phyloP scores from a whole-genome alignment of 2,113 vertebrate species.

The Pipra filicauda region DNA sequence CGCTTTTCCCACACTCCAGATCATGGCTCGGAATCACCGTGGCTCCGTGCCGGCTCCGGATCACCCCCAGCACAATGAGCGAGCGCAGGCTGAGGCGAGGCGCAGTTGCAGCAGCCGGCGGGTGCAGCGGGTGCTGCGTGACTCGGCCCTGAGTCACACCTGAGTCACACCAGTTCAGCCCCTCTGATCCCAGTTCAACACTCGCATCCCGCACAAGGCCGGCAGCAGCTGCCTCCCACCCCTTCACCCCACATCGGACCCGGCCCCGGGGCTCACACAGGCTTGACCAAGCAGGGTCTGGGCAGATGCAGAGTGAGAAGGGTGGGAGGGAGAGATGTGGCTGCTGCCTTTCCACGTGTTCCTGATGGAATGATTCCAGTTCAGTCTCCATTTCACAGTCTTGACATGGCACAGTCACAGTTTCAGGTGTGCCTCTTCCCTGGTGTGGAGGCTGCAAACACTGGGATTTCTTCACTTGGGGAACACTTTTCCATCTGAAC shows the following conservation, averaged over 20 bases:
- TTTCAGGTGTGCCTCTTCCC: background rate
- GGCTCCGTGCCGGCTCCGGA: constrained; percentile 30
- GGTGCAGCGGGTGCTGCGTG: background rate
- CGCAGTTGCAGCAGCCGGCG: background rate
- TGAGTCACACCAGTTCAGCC: background rate
- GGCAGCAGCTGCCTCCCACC: background rate
- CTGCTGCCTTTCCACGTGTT: background rate
- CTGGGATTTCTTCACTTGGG: background rate
- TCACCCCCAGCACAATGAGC: background rate
- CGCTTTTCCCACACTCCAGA: constrained; percentile 61
- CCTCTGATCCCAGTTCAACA: background rate
- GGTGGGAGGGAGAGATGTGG: fast-evolving
- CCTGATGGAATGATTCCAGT: background rate
- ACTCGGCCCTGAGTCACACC: constrained; percentile 35
- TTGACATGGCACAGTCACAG: fast-evolving
- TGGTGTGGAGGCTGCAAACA: fast-evolving
- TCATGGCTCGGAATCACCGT: constrained; percentile 19
- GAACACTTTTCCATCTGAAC: background rate
- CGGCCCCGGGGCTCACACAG: fast-evolving
- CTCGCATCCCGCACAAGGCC: background rate
- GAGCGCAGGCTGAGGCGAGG: background rate
- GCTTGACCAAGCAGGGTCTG: background rate
- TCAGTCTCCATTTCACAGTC: fast-evolving
- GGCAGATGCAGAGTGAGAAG: background rate
- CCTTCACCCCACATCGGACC: background rate